These are phyloP conservation scores for Morpho deidamia DNA, from an alignment of 2,888 invertebrate species.

Conservation along the genomic window DNA sequence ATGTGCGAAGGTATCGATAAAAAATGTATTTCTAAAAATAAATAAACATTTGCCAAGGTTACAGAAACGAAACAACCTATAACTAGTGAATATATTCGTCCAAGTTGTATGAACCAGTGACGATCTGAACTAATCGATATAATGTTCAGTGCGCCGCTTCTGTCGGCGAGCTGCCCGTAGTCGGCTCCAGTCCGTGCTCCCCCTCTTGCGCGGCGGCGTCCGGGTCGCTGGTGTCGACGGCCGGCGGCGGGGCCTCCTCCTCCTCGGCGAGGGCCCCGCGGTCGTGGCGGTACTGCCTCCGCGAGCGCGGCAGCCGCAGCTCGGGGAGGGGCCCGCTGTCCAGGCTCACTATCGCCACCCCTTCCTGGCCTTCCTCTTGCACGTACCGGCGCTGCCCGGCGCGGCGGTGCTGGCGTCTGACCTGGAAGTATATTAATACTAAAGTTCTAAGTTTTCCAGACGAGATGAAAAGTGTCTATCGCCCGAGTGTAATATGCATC, in stretches of 20 bases:
- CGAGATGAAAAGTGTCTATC: too few relatives aligned
- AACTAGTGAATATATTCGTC: too few relatives aligned
- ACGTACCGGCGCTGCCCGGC: constrained; percentile 29
- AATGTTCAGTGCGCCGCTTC: neutral
- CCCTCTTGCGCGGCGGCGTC: constrained; percentile 1
- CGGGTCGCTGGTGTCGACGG: neutral
- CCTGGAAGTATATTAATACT: neutral
- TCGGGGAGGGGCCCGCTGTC: constrained; percentile 43
- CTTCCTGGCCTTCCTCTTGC: constrained; percentile 36
- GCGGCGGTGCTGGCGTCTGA: constrained; percentile 26
- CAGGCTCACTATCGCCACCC: constrained; percentile 42
- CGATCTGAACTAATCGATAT: too few relatives aligned
- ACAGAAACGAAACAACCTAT: too few relatives aligned
- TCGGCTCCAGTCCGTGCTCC: neutral
- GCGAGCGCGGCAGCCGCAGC: constrained; percentile 42
- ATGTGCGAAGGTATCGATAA: too few relatives aligned
- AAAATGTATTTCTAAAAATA: too few relatives aligned
- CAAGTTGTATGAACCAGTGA: too few relatives aligned
- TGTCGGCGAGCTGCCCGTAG: neutral
- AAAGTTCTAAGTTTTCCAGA: too few relatives aligned
- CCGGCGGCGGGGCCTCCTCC: constrained; percentile 18
- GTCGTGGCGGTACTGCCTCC: constrained; percentile 48
- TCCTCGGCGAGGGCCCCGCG: constrained; percentile 7
- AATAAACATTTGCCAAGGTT: too few relatives aligned
- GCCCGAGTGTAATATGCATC: too few relatives aligned